Evolutionary conservation across 1,140 invertebrate species (phyloP).

Genomic region (Brachystomella parvula): DNA sequence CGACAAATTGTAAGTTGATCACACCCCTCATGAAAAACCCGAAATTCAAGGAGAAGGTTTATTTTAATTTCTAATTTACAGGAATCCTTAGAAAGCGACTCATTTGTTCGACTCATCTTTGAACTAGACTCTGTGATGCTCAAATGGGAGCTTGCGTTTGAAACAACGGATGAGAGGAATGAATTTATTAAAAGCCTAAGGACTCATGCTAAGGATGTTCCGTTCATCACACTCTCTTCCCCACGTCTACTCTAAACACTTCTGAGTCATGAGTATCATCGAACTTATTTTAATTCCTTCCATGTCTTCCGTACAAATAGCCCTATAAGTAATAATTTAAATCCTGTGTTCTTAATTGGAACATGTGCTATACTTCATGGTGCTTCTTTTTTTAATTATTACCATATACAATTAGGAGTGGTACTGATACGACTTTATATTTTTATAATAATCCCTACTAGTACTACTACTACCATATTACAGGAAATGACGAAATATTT

Average conservation of each 20-base stretch:
- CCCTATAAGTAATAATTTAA: too few species aligned
- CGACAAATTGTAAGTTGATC: conserved; percentile 31
- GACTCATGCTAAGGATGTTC: conserved; percentile 17
- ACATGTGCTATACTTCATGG: too few species aligned
- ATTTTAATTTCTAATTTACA: conserved; percentile 11
- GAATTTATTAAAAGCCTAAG: conserved; percentile 20
- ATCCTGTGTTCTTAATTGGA: too few species aligned
- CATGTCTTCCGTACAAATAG: too few species aligned
- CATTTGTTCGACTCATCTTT: conserved; percentile 28
- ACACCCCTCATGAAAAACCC: background rate
- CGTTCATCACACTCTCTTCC: conserved; percentile 29
- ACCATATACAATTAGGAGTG: too few species aligned
- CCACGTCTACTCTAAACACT: conserved; percentile 20
- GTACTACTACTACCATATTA: too few species aligned
- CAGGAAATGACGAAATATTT: too few species aligned
- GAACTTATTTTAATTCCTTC: too few species aligned
- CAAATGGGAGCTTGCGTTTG: conserved; percentile 33
- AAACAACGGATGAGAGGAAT: conserved; percentile 26
- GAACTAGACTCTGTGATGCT: conserved; percentile 7
- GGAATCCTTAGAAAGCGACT: conserved; percentile 31
- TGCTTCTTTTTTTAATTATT: too few species aligned
- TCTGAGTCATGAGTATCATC: too few species aligned
- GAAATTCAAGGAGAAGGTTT: background rate
- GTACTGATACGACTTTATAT: too few species aligned
- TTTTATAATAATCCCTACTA: too few species aligned